Evolutionary conservation across 2,888 invertebrate species (phyloP), one percentile per base, ranked within the genome.

Genomic region (Parnassius smintheus): DNA sequence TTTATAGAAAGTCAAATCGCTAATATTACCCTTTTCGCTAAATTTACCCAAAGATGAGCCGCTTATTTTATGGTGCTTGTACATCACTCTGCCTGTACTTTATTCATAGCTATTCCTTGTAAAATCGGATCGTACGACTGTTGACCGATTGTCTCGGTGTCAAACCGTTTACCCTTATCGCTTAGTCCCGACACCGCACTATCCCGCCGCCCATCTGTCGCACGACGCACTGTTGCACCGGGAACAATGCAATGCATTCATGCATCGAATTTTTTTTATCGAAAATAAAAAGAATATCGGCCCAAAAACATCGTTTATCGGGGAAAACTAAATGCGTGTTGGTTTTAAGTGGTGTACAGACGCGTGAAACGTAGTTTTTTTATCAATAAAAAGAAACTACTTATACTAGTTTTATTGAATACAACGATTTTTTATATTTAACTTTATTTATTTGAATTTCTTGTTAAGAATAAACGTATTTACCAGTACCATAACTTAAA

Each of bases 161-260:
- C 85, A 85, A 84, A 87, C 76, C 81, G 84, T 85, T 86, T 87
- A 82, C 86, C 87, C 85, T 85, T 86, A 88, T 86, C 87, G 75
- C 49, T 49, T 13, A 49, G n/a, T 49, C 13, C 49, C 49, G 71
- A 70, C 70, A 65, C 65, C 68, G 67, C 68, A 8, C 48, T 9
- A 9, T 42, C 50, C 59, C 59, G 66, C 25, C 58, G 72, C 68
- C 71, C 56, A 68, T 76, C 70, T 48, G 53, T 42, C 73, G 69
- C 55, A 9, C 46, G 54, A 10, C 54, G 54, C 56, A 41, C 64
- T 62, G 62, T 61, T 70, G 70, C 72, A 66, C 53, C 51, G 66
- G 44, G 64, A 70, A 63, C 65, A 65, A 65, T 58, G 81, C 59
- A 66, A 45, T 66, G 70, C 78, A 80, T 86, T 87, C 85, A 87